Percentiles rank a stretch among this genome's conserved stretches.
Evolutionary conservation across 1,140 invertebrate genomes (phyloP).

Genomic region (Megathymus violae): DNA sequence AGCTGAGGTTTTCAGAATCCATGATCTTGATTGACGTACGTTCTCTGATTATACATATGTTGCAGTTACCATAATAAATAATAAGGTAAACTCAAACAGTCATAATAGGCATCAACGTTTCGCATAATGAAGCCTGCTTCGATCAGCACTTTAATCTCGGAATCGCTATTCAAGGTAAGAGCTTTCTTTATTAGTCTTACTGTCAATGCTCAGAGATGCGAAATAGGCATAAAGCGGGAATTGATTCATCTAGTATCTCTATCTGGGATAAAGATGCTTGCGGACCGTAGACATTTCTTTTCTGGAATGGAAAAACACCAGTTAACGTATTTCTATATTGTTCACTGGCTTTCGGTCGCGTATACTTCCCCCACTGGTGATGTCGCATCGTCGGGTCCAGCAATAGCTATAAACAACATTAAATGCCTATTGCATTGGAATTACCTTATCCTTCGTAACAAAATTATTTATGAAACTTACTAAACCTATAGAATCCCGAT

Average conservation of each 20-base stretch:
- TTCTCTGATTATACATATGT: too few species aligned
- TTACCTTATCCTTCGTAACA: too few species aligned
- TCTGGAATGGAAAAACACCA: background rate
- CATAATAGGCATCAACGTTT: background rate
- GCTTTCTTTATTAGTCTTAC: background rate
- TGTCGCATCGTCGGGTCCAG: too few species aligned
- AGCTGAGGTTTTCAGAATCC: too few species aligned
- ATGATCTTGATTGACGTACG: too few species aligned
- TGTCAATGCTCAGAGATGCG: background rate
- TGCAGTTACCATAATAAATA: background rate
- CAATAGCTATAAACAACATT: too few species aligned
- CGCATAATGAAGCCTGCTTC: background rate
- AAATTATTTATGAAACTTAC: too few species aligned
- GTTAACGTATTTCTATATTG: background rate
- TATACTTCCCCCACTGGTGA: background rate
- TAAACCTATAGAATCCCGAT: too few species aligned
- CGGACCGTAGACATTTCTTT: background rate
- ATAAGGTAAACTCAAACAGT: background rate
- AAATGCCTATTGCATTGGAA: too few species aligned
- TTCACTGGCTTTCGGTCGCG: background rate
- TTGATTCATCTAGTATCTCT: slow-evolving; percentile 1
- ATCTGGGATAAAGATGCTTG: background rate
- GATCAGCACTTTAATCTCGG: background rate
- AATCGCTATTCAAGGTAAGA: background rate
- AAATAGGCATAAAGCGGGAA: background rate